These are phyloP conservation scores for Aptenodytes patagonicus DNA, from an alignment of 2,113 vertebrate species.

Conservation along the genomic window DNA sequence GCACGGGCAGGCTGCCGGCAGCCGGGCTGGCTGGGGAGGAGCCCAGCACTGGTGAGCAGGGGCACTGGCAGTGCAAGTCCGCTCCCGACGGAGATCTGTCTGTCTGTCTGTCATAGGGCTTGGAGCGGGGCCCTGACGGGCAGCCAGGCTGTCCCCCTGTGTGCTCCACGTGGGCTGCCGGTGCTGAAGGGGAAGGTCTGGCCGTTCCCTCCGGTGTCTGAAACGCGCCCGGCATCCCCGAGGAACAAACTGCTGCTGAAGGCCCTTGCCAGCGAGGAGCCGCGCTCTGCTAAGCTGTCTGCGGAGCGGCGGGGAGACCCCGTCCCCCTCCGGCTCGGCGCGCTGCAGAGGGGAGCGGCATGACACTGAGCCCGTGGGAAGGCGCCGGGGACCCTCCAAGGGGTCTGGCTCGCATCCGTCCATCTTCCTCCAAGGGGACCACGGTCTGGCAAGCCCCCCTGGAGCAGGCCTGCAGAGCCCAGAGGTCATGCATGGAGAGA, in stretches of 20 bases:
- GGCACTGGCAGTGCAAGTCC: not conserved
- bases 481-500: not conserved
- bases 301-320: not conserved
- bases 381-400: not conserved
- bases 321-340: not conserved
- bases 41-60: not conserved
- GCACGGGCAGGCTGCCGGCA: not conserved
- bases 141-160: not conserved
- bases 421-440: not conserved
- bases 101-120: not conserved
- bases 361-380: not conserved
- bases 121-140: not conserved
- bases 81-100: not conserved
- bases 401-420: not conserved
- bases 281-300: fast-evolving
- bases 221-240: not conserved
- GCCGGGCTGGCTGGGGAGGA: not conserved
- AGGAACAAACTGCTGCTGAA: not conserved
- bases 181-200: not conserved
- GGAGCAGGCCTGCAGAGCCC: not conserved
- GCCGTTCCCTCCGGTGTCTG: not conserved
- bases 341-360: not conserved
- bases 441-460: fast-evolving
- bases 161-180: not conserved
- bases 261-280: not conserved